Evolutionary conservation across 2,113 vertebrate genomes (phyloP).

Genomic region (Poeciliopsis turrubarensis): DNA sequence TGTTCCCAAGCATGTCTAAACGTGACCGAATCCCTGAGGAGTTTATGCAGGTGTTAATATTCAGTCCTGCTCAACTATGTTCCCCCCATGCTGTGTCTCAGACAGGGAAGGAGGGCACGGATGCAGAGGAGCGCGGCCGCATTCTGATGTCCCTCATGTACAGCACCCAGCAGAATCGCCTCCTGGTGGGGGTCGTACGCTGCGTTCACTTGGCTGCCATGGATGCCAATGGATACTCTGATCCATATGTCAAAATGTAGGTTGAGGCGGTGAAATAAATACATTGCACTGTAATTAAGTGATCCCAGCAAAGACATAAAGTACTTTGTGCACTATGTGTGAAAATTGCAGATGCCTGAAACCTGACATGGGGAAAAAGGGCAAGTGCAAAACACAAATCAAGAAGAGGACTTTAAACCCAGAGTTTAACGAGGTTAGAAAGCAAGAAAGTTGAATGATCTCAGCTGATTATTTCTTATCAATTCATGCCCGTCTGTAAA

Average conservation of each 20-base stretch:
- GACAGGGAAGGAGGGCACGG: conserved; percentile 84
- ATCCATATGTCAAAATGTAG: conserved; percentile 97
- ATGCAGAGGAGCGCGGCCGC: conserved; percentile 91
- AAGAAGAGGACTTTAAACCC: conserved; percentile 99
- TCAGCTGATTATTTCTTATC: no score
- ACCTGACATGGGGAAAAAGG: conserved; percentile 98
- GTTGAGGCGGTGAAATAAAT: conserved; percentile 45
- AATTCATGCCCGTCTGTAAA: not conserved
- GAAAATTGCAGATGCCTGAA: conserved; percentile 86
- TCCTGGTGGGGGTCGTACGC: conserved; percentile 92
- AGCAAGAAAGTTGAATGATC: not conserved
- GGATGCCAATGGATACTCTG: conserved; percentile 97
- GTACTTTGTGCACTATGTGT: not conserved
- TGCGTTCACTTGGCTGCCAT: conserved; percentile 96
- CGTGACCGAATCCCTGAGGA: conserved; percentile 38
- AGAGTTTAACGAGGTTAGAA: conserved; percentile 94
- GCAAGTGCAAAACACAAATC: conserved; percentile 97
- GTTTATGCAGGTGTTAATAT: conserved; percentile 12
- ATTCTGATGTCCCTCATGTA: conserved; percentile 97
- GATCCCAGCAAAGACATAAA: not conserved
- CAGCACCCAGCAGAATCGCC: conserved; percentile 88
- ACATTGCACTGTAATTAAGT: not conserved
- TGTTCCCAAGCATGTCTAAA: conserved; percentile 46
- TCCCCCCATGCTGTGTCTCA: conserved; percentile 44
- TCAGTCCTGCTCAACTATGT: conserved; percentile 1